These are phyloP conservation scores for Drosophila ambigua DNA, from an alignment of 1,140 invertebrate genomes.

Conservation along the genomic window DNA sequence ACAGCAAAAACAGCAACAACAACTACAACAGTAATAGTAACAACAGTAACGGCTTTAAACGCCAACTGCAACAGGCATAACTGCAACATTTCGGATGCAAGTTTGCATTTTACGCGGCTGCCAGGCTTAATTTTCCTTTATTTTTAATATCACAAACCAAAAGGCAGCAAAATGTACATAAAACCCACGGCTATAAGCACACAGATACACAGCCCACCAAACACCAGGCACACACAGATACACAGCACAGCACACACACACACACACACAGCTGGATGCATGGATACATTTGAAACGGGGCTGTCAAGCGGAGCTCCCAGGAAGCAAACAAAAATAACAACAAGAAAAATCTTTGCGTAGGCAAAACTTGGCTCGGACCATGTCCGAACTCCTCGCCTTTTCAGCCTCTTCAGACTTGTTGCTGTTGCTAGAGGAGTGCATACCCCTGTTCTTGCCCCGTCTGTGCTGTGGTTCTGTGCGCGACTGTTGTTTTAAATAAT, in stretches of 20 bases:
- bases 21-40: conserved; percentile 32
- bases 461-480: not conserved
- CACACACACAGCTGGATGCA: conserved; percentile 31
- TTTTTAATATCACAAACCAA: conserved; percentile 72
- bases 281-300: conserved; percentile 22
- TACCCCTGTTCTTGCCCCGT: conserved; percentile 17
- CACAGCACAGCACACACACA: conserved; percentile 12
- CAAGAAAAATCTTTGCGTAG: conserved; percentile 70
- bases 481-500: conserved; percentile 72
- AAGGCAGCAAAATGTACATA: conserved; percentile 52
- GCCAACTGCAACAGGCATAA: conserved; percentile 62
- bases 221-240: not conserved
- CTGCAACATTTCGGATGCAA: conserved; percentile 77
- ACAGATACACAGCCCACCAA: conserved; percentile 19
- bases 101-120: conserved; percentile 81
- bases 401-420: conserved; percentile 14
- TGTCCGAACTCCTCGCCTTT: conserved; percentile 32
- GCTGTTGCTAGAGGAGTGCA: not conserved
- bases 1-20: conserved; percentile 21
- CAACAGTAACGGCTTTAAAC: conserved; percentile 48
- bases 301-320: conserved; percentile 64
- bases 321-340: conserved; percentile 58
- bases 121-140: conserved; percentile 79
- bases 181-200: conserved; percentile 73
- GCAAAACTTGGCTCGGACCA: conserved; percentile 75